Conservation (phyloP, 2,797 vertebrate genomes). For the Setipinna tenuifilis region DNA sequence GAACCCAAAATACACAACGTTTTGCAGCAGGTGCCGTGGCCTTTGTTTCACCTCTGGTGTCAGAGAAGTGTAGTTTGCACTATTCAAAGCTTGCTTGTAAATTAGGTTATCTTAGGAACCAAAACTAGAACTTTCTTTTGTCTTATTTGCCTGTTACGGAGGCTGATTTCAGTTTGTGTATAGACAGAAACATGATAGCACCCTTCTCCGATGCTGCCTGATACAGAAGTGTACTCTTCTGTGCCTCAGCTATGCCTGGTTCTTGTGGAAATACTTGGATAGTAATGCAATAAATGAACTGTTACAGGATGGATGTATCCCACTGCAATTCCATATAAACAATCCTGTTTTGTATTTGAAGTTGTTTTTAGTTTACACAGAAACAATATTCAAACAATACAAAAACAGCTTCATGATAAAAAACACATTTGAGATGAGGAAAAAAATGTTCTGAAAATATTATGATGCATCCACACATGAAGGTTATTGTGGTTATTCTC, state of each 20-base stretch:
- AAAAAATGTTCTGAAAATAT: neutral
- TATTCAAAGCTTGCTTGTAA: neutral
- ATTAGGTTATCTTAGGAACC: neutral
- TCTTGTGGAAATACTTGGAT: neutral
- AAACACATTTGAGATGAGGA: neutral
- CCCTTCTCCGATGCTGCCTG: neutral
- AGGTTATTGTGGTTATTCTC: neutral
- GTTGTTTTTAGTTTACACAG: neutral
- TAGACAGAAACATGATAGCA: slow-evolving; percentile 2
- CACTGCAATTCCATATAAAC: neutral
- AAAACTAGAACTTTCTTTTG: neutral
- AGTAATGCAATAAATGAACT: neutral
- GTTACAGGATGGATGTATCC: neutral
- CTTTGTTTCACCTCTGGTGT: neutral
- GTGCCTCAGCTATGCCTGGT: neutral
- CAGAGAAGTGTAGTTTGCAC: neutral
- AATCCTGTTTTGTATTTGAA: neutral
- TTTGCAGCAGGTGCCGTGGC: neutral
- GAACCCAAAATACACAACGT: neutral
- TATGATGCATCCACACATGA: neutral
- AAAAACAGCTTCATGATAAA: neutral
- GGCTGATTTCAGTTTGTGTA: neutral
- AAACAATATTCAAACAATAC: neutral
- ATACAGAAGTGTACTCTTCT: neutral
- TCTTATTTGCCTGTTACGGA: neutral